Evolutionary conservation across 2,113 vertebrate species (phyloP).

Genomic region (Peromyscus maniculatus): DNA sequence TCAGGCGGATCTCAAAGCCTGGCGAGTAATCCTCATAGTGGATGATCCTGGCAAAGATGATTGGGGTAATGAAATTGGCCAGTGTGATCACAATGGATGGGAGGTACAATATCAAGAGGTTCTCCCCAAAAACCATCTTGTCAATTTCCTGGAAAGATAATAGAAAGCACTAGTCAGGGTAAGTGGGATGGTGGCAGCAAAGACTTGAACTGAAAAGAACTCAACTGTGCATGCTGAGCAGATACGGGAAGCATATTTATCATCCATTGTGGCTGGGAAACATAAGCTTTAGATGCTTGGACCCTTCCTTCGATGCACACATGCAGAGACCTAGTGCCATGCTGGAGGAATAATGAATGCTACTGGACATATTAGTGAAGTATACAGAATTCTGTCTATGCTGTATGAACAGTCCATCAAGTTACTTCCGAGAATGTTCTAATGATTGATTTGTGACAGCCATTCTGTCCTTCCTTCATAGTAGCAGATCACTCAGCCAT

Average conservation of each 20-base stretch:
- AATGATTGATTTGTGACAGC: neutral
- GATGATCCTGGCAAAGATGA: slow-evolving; percentile 93
- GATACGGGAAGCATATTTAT: neutral
- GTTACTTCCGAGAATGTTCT: slow-evolving; percentile 1
- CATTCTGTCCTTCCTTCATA: neutral
- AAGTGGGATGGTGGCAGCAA: neutral
- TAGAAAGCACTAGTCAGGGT: slow-evolving; percentile 21
- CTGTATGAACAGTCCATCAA: neutral
- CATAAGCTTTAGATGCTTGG: neutral
- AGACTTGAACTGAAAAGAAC: neutral
- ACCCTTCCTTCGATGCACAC: neutral
- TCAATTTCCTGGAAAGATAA: slow-evolving; percentile 63
- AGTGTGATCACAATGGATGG: slow-evolving; percentile 97
- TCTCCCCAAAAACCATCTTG: slow-evolving; percentile 75
- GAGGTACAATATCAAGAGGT: slow-evolving; percentile 93
- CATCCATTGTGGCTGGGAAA: neutral
- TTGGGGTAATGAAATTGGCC: slow-evolving; percentile 94
- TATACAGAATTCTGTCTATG: neutral
- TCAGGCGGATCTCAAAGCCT: slow-evolving; percentile 95
- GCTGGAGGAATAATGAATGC: slow-evolving; percentile 17
- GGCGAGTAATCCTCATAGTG: slow-evolving; percentile 95
- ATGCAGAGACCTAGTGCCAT: neutral
- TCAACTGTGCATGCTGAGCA: neutral
- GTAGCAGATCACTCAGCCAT: neutral
- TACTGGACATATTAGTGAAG: neutral